These are phyloP conservation scores for Xestia xanthographa DNA, from an alignment of 2,888 invertebrate species.

Conservation along the genomic window DNA sequence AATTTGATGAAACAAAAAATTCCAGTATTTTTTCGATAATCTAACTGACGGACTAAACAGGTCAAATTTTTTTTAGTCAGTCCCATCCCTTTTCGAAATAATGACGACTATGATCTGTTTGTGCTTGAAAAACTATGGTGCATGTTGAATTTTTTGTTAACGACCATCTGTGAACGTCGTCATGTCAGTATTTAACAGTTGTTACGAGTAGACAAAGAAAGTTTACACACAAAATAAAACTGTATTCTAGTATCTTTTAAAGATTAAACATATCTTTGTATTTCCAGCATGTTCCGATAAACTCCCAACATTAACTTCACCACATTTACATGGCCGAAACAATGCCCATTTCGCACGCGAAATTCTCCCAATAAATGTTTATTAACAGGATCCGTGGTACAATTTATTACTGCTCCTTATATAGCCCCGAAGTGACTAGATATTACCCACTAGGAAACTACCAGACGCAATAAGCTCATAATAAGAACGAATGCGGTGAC, in stretches of 20 bases:
- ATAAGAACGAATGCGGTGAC: constrained; percentile 83
- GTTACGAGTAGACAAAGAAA: neutral
- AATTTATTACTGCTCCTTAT: constrained; percentile 54
- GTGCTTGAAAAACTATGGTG: neutral
- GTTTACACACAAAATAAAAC: neutral
- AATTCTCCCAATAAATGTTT: constrained; percentile 48
- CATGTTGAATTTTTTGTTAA: neutral
- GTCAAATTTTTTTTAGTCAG: too few species aligned
- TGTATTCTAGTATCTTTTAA: neutral
- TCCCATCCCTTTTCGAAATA: too few species aligned
- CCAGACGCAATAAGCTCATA: constrained; percentile 74
- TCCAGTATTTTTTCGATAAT: too few species aligned
- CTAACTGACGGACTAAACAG: too few species aligned
- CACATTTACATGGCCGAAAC: constrained; percentile 17
- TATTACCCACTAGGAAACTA: constrained; percentile 63
- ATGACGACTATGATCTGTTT: neutral
- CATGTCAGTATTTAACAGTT: neutral
- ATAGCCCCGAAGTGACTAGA: constrained; percentile 57
- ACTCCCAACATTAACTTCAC: neutral
- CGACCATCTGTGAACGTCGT: neutral
- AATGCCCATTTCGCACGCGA: constrained; percentile 24
- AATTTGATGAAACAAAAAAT: too few species aligned
- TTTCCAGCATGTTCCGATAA: neutral
- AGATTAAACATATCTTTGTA: neutral
- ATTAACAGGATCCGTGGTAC: constrained; percentile 44